Conservation (phyloP, 2,113 vertebrate species). For the Notarius lentiginosus region DNA sequence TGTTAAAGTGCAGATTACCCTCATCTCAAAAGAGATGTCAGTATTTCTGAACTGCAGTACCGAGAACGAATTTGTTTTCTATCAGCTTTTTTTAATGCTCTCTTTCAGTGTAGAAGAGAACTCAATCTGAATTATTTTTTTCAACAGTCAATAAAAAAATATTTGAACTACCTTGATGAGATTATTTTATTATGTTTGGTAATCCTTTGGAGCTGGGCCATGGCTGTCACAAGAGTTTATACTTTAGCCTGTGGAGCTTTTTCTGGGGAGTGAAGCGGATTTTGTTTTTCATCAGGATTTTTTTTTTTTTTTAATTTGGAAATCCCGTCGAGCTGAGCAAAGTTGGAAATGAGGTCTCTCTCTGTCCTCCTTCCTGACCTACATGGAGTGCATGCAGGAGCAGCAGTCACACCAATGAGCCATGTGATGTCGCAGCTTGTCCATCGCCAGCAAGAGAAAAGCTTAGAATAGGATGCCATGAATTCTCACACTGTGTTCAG, state of each 20-base stretch:
- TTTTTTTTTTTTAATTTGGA: constrained; percentile 18
- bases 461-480: constrained; percentile 59
- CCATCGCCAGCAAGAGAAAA: constrained; percentile 38
- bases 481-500: constrained; percentile 56
- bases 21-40: constrained; percentile 1
- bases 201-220: constrained; percentile 38
- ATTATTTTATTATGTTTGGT: constrained; percentile 48
- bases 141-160: constrained; percentile 31
- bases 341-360: constrained; percentile 51
- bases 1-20: not conserved
- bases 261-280: constrained; percentile 39
- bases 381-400: constrained; percentile 65
- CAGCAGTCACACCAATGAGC: constrained; percentile 47
- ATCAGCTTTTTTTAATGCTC: not conserved
- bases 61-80: constrained; percentile 8
- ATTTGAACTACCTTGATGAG: constrained; percentile 42
- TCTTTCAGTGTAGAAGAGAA: constrained; percentile 7
- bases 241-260: constrained; percentile 33
- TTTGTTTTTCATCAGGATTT: constrained; percentile 44
- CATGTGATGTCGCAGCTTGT: constrained; percentile 53
- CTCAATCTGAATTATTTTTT: constrained; percentile 22
- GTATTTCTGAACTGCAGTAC: not conserved
- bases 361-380: constrained; percentile 73
- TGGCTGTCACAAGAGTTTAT: constrained; percentile 39
- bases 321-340: constrained; percentile 40